Evolutionary conservation across 2,113 vertebrate genomes (phyloP), one percentile per base, ranked within the genome.

Genomic region (Trochalopteron elliotii): DNA sequence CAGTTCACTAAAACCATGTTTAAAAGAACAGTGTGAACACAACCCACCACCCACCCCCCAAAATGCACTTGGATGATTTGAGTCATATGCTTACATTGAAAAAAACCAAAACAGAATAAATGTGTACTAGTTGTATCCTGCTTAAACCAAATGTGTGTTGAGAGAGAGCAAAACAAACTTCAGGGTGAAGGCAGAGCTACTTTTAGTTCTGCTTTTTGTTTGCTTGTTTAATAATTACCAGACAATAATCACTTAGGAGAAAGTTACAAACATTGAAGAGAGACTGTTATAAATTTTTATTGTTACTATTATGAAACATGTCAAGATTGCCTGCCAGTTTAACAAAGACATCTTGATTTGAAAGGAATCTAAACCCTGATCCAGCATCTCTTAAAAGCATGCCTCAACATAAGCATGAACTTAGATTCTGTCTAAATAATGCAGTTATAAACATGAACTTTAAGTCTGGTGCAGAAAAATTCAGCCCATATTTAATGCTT

Each of bases 171-270:
- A 93, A 94, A 83, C 67, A 76, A 94, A 70, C 86, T 47, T 64
- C 47, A 78, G 68, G 39, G 40, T 7, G 28, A 78, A 61, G 89
- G 42, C 75, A 92, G 63, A 89, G 83, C 83, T 83, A n/a, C 63
- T 90, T 93, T 77, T 65, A 88, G 64, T 63, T 70, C 68, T 88
- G 42, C 22, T 53, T 49, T 82, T 28, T 50, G 65, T 94, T 95
- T 90, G 90, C 79, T 96, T 94, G 72, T 83, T 92, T 90, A 93
- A 89, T 89, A 93, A 94, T 84, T 88, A 81, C 71, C 77, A 87
- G 76, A 67, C 69, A 63, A 83, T 68, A 87, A 92, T 63, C 1
- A 78, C 64, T 37, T 19, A 78, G 72, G 76, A 94, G 60, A 94
- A 83, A 89, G 83, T 67, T 81, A 63, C 52, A 71, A 94, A 90